Evolutionary conservation across 2,113 vertebrate species (phyloP), one percentile per base, ranked within the genome.

Genomic region (Otus sunia): DNA sequence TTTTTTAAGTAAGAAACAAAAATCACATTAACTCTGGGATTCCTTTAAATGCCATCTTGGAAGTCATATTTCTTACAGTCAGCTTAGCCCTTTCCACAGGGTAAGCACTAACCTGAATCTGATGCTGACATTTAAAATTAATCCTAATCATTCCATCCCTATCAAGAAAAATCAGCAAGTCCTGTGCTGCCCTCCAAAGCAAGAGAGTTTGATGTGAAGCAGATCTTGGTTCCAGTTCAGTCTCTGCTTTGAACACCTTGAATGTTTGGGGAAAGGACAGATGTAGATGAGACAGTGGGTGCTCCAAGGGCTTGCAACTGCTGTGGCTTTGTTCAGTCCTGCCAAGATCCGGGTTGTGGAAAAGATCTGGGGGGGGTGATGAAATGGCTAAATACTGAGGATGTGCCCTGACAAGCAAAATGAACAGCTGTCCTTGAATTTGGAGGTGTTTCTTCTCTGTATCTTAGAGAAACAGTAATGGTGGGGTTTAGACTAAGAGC

Each of bases 21-120:
- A 92, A 91, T 80, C 86, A 15, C 59, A 77, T 84, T 86, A 88
- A 45, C 32, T 58, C 50, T n/a, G 25, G 15, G 55, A 53, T 94
- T 93, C 86, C 67, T 94, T 69, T 76, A 96, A 96, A 96, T 90
- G 62, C 91, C 78, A 77, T 10, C 27, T 41, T 66, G 45, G 50
- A 49, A 88, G 39, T 3, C 12, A 5, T 37, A 80, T 95, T 90
- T 86, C 86, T 71, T 29, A 16, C 1, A 30, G 62, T 49, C 87
- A 52, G 72, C 62, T 79, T 41, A 79, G 78, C 45, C 86, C 47
- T 71, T 53, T 49, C 53, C 50, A 34, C 26, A 27, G 69, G 90
- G 52, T 8, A 39, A 39, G 84, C 16, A 3, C 39, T 32, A 64
- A 78, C 49, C 58, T 36, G 62, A n/a, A 22, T 49, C 45, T 69